Evolutionary conservation across 2,113 vertebrate genomes (phyloP).

Genomic region (Elachura formosa): DNA sequence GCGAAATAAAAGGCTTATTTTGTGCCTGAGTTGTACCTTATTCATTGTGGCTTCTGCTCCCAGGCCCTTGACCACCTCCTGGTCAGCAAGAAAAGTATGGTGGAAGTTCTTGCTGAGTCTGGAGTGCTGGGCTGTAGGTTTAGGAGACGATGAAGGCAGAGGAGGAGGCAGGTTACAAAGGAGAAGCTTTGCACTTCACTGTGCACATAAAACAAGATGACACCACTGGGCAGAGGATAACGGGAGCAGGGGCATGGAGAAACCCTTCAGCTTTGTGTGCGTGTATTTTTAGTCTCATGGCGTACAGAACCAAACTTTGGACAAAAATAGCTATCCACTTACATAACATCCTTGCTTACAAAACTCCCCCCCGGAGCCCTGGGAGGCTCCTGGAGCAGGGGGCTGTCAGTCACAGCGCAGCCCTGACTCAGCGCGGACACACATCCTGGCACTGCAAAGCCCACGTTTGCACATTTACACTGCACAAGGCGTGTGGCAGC

Average conservation of each 20-base stretch:
- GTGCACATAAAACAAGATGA: conserved; percentile 14
- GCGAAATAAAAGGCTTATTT: neutral
- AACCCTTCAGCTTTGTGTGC: conserved; percentile 61
- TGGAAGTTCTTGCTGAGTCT: neutral
- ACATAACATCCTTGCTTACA: conserved; percentile 59
- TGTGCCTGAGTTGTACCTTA: neutral
- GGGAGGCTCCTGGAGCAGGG: neutral
- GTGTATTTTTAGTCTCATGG: conserved; percentile 60
- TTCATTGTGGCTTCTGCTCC: neutral
- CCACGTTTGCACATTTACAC: neutral
- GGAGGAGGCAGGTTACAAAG: neutral
- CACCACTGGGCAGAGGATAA: conserved; percentile 15
- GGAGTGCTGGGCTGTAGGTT: neutral
- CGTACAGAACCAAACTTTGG: conserved; percentile 42
- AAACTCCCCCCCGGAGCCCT: conserved; percentile 12
- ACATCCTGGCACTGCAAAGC: neutral
- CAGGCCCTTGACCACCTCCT: neutral
- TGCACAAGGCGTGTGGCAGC: neutral
- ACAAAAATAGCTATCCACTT: conserved; percentile 69
- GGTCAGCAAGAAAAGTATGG: neutral
- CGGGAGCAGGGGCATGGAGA: conserved; percentile 1
- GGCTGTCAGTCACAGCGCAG: neutral
- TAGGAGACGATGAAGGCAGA: neutral
- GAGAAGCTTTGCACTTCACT: neutral
- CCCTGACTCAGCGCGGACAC: neutral